A percentile compares a stretch with the other conserved stretches of the same genome.
Conservation (phyloP, 2,113 vertebrate species). For the Blennius ocellaris region DNA sequence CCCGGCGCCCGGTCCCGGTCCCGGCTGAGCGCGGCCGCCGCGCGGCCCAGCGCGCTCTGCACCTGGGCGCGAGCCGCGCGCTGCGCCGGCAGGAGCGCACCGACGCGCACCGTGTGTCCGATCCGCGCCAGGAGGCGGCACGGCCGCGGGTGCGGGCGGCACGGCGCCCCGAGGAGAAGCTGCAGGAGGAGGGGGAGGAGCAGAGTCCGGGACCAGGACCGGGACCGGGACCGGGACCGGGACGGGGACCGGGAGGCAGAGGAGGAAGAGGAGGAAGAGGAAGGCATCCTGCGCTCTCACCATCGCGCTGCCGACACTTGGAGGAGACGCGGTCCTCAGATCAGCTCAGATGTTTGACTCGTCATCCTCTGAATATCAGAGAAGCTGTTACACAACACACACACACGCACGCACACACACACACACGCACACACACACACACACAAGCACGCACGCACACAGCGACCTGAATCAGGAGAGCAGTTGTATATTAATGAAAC, state of each 20-base stretch:
- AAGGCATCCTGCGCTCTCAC: conserved; percentile 82
- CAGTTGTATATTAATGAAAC: too few species aligned
- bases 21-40: conserved; percentile 60
- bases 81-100: conserved; percentile 83
- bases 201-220: conserved; percentile 68
- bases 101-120: conserved; percentile 86
- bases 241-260: too few species aligned
- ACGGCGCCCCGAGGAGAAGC: conserved; percentile 66
- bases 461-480: too few species aligned
- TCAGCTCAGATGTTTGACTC: too few species aligned
- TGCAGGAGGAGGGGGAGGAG: conserved; percentile 69
- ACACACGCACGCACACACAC: too few species aligned
- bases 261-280: conserved; percentile 62
- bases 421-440: too few species aligned
- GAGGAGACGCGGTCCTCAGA: too few species aligned
- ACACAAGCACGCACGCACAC: too few species aligned
- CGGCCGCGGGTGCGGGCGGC: conserved; percentile 79
- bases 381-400: too few species aligned
- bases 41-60: conserved; percentile 80
- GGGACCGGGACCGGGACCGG: too few species aligned
- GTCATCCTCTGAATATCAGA: too few species aligned
- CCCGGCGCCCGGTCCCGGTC: conserved; percentile 9
- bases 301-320: conserved; percentile 74
- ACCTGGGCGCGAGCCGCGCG: conserved; percentile 75
- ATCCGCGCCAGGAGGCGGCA: conserved; percentile 77